Percentiles rank a stretch among this genome's conserved stretches.
phyloP scores from a whole-genome alignment of 1,140 invertebrate species.

The Anoplophora glabripennis region DNA sequence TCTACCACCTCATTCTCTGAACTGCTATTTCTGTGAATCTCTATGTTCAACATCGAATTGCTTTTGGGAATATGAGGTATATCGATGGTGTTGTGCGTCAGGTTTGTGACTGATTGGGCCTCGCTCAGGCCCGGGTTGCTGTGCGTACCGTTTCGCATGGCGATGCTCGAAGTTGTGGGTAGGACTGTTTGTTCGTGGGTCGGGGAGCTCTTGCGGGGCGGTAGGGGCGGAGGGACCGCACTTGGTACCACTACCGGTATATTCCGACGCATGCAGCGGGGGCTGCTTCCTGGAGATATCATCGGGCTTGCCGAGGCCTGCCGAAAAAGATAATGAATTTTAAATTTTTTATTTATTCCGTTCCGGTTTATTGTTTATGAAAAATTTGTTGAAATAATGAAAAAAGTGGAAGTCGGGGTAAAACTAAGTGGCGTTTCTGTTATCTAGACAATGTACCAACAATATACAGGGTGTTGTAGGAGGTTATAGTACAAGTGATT shows the following conservation, averaged over 20 bases:
- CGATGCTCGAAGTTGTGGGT: conserved; percentile 29
- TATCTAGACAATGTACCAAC: no score
- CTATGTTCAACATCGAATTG: conserved; percentile 39
- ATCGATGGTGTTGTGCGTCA: conserved; percentile 36
- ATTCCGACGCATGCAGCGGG: conserved; percentile 48
- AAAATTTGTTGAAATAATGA: no score
- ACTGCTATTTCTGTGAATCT: conserved; percentile 36
- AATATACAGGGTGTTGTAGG: no score
- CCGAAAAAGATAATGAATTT: conserved; percentile 13
- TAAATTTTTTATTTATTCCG: not conserved
- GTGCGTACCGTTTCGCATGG: conserved; percentile 19
- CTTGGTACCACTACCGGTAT: conserved; percentile 33
- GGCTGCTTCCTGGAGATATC: conserved; percentile 57
- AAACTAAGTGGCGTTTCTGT: no score
- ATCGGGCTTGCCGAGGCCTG: conserved; percentile 54
- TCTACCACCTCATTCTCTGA: conserved; percentile 29
- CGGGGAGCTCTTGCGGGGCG: conserved; percentile 44
- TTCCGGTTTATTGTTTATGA: no score
- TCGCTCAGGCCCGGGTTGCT: conserved; percentile 33
- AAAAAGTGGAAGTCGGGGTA: no score
- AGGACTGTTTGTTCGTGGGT: conserved; percentile 41
- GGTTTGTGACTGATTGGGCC: conserved; percentile 40
- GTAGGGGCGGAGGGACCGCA: conserved; percentile 41
- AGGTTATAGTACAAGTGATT: no score
- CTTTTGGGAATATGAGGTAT: conserved; percentile 42